Conservation (phyloP, 1,140 invertebrate genomes). For the Spodoptera litura region DNA sequence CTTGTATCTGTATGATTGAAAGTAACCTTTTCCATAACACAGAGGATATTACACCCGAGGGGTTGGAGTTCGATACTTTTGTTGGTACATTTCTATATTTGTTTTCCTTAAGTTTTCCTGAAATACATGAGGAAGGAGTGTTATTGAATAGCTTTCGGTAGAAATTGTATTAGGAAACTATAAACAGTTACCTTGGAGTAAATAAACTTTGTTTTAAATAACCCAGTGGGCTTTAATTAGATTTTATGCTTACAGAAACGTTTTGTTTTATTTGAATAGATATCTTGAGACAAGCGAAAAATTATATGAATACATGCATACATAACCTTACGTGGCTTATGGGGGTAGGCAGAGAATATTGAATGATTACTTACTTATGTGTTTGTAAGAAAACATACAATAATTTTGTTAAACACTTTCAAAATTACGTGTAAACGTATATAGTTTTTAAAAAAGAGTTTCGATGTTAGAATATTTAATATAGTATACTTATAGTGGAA, state of each 20-base stretch:
- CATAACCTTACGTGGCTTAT: no score
- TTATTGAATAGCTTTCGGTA: background rate
- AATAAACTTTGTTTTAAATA: background rate
- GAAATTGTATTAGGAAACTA: background rate
- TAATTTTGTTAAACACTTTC: no score
- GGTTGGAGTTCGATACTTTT: slow-evolving; percentile 7
- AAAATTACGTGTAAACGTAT: no score
- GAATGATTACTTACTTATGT: no score
- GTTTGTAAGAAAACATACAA: no score
- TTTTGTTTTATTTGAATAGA: background rate
- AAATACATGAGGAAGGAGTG: background rate
- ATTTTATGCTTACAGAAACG: background rate
- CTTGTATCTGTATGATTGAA: slow-evolving; percentile 10
- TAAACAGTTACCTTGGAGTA: background rate
- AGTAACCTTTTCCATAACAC: slow-evolving; percentile 20
- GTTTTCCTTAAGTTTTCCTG: slow-evolving; percentile 8
- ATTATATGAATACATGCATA: no score
- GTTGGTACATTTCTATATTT: slow-evolving; percentile 2
- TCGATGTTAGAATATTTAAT: no score
- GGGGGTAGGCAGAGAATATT: no score
- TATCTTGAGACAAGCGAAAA: no score
- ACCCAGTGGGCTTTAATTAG: background rate
- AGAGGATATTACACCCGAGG: slow-evolving; percentile 16
- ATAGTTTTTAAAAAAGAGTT: no score
- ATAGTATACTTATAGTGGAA: no score